phyloP scores from a whole-genome alignment of 1,140 invertebrate genomes.

The Ooceraea biroi region DNA sequence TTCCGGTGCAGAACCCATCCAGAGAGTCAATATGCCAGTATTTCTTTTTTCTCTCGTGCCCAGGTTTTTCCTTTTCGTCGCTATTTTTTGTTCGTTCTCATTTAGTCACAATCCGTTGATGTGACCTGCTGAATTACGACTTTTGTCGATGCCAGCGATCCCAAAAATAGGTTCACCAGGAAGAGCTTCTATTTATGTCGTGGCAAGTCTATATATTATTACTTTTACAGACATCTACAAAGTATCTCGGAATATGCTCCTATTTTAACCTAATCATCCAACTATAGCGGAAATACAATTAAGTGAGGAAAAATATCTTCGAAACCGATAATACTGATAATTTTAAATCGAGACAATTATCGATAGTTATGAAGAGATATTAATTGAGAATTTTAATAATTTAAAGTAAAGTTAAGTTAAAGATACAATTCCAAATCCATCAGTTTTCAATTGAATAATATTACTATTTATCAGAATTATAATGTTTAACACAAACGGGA shows the following conservation, averaged over 20 bases:
- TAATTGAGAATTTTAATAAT: not conserved
- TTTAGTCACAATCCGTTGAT: constrained; percentile 56
- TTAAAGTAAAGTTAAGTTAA: not conserved
- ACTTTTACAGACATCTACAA: constrained; percentile 23
- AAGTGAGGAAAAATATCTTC: not conserved
- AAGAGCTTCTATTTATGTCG: constrained; percentile 60
- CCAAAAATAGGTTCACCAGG: constrained; percentile 58
- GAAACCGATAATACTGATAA: not conserved
- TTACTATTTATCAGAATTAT: not conserved
- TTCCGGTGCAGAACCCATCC: constrained; percentile 29
- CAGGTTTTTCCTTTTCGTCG: not conserved
- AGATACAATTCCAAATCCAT: not conserved
- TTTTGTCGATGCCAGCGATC: constrained; percentile 22
- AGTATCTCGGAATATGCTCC: not conserved
- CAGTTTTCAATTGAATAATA: too few species aligned
- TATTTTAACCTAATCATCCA: not conserved
- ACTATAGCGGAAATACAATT: not conserved
- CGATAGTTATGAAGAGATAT: too few species aligned
- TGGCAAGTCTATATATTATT: constrained; percentile 46
- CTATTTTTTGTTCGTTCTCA: constrained; percentile 50
- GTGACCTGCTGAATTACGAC: constrained; percentile 43
- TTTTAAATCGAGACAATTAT: too few species aligned
- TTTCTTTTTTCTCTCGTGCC: not conserved
- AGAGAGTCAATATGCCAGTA: constrained; percentile 24
- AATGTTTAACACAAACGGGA: not conserved